These are phyloP conservation scores for Noctua janthe DNA, from an alignment of 2,888 invertebrate species.

Conservation along the genomic window DNA sequence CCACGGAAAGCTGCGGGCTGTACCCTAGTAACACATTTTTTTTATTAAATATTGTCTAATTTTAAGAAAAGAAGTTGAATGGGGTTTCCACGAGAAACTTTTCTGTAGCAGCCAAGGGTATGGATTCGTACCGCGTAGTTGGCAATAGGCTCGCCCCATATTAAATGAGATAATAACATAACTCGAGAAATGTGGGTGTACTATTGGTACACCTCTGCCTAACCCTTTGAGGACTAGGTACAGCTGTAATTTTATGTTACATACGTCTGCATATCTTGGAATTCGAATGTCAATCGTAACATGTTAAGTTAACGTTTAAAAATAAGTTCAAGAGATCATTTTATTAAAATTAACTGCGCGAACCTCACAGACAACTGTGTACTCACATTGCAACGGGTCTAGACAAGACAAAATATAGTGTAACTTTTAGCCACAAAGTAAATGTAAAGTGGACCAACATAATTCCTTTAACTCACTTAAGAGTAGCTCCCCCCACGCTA, in stretches of 20 bases:
- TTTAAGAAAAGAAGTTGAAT: not conserved
- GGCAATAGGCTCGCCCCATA: not conserved
- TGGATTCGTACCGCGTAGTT: not conserved
- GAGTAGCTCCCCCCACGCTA: conserved; percentile 91
- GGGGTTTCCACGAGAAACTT: not conserved
- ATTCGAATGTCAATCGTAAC: not conserved
- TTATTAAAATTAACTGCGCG: not conserved
- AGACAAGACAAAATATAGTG: not conserved
- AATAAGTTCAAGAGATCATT: not conserved
- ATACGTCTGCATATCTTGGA: not conserved
- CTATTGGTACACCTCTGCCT: not conserved
- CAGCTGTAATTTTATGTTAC: not conserved
- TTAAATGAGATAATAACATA: not conserved
- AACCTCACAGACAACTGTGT: not conserved
- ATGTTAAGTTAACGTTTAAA: not conserved
- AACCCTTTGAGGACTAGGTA: not conserved
- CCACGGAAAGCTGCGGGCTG: conserved; percentile 78
- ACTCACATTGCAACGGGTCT: not conserved
- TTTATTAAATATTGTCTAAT: not conserved
- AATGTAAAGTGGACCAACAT: not conserved
- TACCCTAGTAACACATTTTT: conserved; percentile 72
- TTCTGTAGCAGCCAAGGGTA: not conserved
- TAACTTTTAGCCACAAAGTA: not conserved
- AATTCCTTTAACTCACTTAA: conserved; percentile 83
- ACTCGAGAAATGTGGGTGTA: not conserved